Evolutionary conservation across 2,888 invertebrate species (phyloP).

Genomic region (Colletes collaris): DNA sequence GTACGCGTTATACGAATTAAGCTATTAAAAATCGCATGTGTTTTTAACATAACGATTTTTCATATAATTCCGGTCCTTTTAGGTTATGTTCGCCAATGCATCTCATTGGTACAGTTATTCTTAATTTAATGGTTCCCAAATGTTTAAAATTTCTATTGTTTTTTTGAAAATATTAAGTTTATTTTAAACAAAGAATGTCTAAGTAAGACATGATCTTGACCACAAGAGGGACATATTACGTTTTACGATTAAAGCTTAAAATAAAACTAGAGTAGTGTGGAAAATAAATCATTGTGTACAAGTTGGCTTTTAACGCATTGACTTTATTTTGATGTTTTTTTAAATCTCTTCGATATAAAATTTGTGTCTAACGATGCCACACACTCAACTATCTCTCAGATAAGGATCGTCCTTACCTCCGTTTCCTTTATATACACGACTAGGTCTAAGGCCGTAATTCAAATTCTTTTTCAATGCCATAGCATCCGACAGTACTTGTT

Average conservation of each 20-base stretch:
- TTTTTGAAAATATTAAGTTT: too few relatives aligned
- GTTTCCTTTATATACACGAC: conserved; percentile 80
- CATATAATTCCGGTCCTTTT: not conserved
- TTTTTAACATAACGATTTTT: not conserved
- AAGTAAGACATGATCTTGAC: too few relatives aligned
- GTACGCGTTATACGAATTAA: not conserved
- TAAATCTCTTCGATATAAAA: conserved; percentile 83
- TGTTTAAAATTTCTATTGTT: too few relatives aligned
- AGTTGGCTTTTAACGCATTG: conserved; percentile 78
- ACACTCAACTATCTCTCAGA: conserved; percentile 79
- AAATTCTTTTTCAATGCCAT: conserved; percentile 60
- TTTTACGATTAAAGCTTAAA: too few relatives aligned
- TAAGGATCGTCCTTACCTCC: conserved; percentile 75
- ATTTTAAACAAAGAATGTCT: too few relatives aligned
- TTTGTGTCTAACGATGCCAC: conserved; percentile 82
- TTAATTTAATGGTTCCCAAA: not conserved
- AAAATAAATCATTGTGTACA: conserved; percentile 23
- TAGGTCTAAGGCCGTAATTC: conserved; percentile 81
- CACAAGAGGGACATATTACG: too few relatives aligned
- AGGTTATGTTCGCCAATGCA: conserved; percentile 25
- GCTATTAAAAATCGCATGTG: not conserved
- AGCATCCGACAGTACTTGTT: conserved; percentile 49
- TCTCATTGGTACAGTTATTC: not conserved
- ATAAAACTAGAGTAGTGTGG: not conserved
- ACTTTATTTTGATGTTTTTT: conserved; percentile 81